Conservation (phyloP, 2,888 invertebrate species). For the Hybos culiciformis region DNA sequence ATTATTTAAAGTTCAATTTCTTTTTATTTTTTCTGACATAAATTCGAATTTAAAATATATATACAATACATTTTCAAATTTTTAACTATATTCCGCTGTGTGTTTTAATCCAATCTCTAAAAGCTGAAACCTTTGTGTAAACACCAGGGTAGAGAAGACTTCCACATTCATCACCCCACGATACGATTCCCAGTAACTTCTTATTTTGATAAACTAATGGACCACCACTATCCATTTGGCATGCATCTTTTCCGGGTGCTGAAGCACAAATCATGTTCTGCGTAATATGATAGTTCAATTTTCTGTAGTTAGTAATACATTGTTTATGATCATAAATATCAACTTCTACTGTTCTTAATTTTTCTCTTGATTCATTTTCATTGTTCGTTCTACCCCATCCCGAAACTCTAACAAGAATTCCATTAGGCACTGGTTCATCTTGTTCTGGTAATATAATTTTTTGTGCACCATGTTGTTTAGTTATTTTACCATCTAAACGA, state of each 20-base stretch:
- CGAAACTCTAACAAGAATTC: slow-evolving; percentile 12
- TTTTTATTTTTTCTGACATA: too few species aligned
- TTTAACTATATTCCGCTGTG: slow-evolving; percentile 34
- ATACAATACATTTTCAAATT: slow-evolving; percentile 6
- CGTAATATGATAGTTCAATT: slow-evolving; percentile 37
- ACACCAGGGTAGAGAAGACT: slow-evolving; percentile 56
- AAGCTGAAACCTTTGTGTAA: slow-evolving; percentile 52
- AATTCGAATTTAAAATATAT: too few species aligned
- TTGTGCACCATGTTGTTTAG: not conserved
- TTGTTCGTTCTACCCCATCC: slow-evolving; percentile 12
- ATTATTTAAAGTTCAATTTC: too few species aligned
- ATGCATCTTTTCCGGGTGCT: slow-evolving; percentile 63
- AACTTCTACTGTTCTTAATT: slow-evolving; percentile 7
- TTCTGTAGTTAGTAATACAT: slow-evolving; percentile 3
- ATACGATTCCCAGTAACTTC: slow-evolving; percentile 55
- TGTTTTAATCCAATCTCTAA: slow-evolving; percentile 45
- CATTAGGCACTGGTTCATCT: slow-evolving; percentile 6
- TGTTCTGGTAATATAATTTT: slow-evolving; percentile 5
- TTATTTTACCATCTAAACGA: slow-evolving; percentile 2
- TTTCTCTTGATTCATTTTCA: not conserved
- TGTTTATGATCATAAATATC: slow-evolving; percentile 8
- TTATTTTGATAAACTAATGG: slow-evolving; percentile 49
- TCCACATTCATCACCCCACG: slow-evolving; percentile 67
- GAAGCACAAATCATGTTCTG: slow-evolving; percentile 55
- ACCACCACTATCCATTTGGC: slow-evolving; percentile 70